Evolutionary conservation across 2,113 vertebrate species (phyloP).

Genomic region (Greenwoodochromis staneri): DNA sequence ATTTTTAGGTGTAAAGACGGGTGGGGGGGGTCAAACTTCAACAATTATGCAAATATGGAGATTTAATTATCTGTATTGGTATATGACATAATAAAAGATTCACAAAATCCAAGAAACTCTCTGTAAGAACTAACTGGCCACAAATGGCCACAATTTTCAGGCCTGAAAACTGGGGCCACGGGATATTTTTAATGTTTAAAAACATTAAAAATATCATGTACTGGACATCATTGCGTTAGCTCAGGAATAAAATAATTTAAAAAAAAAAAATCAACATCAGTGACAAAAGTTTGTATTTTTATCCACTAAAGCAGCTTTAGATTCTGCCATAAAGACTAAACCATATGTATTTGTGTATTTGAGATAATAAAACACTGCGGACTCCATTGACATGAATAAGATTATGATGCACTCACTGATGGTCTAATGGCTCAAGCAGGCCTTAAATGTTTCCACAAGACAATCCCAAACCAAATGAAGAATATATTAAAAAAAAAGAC

Average conservation of each 20-base stretch:
- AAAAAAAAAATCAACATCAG: neutral
- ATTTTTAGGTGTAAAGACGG: neutral
- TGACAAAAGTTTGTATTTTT: neutral
- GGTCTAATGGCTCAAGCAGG: neutral
- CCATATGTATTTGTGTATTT: neutral
- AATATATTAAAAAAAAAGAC: neutral
- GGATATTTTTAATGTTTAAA: neutral
- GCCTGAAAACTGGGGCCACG: neutral
- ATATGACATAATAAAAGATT: neutral
- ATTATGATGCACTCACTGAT: neutral
- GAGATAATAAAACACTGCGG: neutral
- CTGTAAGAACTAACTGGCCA: neutral
- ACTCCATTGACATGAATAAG: neutral
- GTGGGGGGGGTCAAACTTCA: accelerated
- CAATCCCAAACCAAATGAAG: neutral
- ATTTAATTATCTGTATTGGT: neutral
- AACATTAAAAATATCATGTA: neutral
- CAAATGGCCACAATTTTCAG: neutral
- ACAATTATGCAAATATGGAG: neutral
- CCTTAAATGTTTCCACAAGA: neutral
- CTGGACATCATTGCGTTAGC: neutral
- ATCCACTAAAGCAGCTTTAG: neutral
- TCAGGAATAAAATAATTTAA: neutral
- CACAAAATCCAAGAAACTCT: neutral
- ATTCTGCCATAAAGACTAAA: neutral